Conservation (phyloP, 2,113 vertebrate genomes). For the Pseudopodoces humilis region DNA sequence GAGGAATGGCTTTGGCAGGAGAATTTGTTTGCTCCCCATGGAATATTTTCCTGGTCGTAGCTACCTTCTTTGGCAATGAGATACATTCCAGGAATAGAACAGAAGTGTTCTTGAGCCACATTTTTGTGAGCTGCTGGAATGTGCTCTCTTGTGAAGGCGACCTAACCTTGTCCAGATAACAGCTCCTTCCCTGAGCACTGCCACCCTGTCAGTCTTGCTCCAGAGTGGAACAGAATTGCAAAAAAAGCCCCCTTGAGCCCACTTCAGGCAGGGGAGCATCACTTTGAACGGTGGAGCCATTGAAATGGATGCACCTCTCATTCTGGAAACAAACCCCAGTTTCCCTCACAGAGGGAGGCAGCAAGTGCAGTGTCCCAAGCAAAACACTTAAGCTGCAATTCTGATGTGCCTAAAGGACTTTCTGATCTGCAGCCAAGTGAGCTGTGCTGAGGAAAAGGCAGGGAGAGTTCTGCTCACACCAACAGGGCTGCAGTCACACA, state of each 20-base stretch:
- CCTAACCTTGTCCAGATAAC: not conserved
- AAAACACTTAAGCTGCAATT: not conserved
- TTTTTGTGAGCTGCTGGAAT: conserved; percentile 12
- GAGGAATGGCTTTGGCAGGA: conserved; percentile 28
- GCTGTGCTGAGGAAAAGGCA: not conserved
- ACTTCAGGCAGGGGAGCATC: not conserved
- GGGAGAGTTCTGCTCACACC: not conserved
- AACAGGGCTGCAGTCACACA: not conserved
- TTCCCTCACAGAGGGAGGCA: not conserved
- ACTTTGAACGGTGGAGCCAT: not conserved
- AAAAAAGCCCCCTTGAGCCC: not conserved
- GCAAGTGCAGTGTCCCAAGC: not conserved
- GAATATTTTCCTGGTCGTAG: conserved; percentile 14
- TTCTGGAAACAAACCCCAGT: not conserved
- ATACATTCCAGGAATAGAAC: conserved; percentile 8
- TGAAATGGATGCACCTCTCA: not conserved
- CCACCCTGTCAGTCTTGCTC: not conserved
- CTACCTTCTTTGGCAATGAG: conserved; percentile 35
- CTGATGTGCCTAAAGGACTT: not conserved
- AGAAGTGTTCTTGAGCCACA: not conserved
- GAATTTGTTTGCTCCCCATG: conserved; percentile 19
- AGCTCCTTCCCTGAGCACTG: not conserved
- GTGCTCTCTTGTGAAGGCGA: not conserved
- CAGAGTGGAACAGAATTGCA: not conserved
- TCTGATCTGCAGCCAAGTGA: not conserved